Evolutionary conservation across 2,888 invertebrate genomes (phyloP).

Genomic region (Dicranocentrus wangi): DNA sequence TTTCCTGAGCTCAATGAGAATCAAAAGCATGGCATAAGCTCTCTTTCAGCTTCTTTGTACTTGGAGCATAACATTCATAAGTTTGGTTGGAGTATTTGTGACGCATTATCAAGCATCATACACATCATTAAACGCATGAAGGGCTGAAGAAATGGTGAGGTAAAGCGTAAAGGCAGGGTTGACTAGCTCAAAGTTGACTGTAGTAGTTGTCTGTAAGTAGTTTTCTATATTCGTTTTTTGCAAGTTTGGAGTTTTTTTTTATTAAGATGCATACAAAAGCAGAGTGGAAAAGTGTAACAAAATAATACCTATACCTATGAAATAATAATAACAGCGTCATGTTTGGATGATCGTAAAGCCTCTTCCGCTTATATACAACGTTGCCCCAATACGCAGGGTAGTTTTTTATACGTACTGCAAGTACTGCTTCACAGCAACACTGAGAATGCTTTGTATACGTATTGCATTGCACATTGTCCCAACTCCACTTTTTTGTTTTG

Average conservation of each 20-base stretch:
- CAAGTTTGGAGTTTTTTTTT: neutral
- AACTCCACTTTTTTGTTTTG: neutral
- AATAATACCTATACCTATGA: slow-evolving; percentile 4
- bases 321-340: slow-evolving; percentile 7
- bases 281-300: slow-evolving; percentile 25
- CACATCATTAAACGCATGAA: slow-evolving; percentile 48
- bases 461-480: neutral
- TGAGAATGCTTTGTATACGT: neutral
- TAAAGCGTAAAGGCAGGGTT: slow-evolving; percentile 46
- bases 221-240: slow-evolving; percentile 22
- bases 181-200: slow-evolving; percentile 50
- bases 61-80: slow-evolving; percentile 13
- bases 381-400: slow-evolving; percentile 39
- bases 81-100: neutral
- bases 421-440: too few species aligned
- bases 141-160: slow-evolving; percentile 3
- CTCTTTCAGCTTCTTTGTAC: neutral
- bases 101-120: slow-evolving; percentile 37
- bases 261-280: slow-evolving; percentile 1
- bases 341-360: slow-evolving; percentile 32
- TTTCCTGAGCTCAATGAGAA: slow-evolving; percentile 59
- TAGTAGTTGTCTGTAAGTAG: slow-evolving; percentile 24
- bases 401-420: too few species aligned
- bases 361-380: slow-evolving; percentile 47
- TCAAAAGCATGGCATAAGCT: too few species aligned